Base-by-base conservation (phyloP, 1,140 invertebrate genomes). In the Amyelois transitella region DNA sequence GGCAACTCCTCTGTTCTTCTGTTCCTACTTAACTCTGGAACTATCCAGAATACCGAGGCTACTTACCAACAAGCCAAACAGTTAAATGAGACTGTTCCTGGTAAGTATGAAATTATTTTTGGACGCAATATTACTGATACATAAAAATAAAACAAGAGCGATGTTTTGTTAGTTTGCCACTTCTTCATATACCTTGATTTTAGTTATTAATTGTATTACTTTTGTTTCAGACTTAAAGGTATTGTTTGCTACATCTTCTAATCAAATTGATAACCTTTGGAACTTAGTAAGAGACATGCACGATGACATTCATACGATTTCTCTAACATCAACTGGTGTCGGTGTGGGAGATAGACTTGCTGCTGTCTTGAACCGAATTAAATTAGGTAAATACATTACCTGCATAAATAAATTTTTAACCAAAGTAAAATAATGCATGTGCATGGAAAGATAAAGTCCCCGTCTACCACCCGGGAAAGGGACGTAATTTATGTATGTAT, bases 281-380 rank as follows among this genome's bases (percentile, higher is more conserved):
- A 69, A 62, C 48, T 68, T 86, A 44, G 83, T 85, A 5, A 66
- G 82, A 4, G 80, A 88, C 50, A 76, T 81, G 71, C 72, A 81
- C 21, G 73, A 72, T 18, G 82, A 86, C 44, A 77, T 88, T 44
- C 69, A 51, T 43, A 74, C 72, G 5, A 58, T 88, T 24, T 61
- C 72, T n/a, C 62, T 86, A 6, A 70, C 64, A 24, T 51, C 64
- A 6, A 71, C 68, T 19, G 82, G 76, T 6, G 77, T 66, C n/a
- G 80, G 80, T 56, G 64, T 81, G 2, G 72, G 71, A 19, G 49
- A 24, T 6, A 45, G 51, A 5, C 75, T 86, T 73, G 58, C 59
- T 38, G 47, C 62, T 45, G 61, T 85, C 4, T 52, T 82, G 12
- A 43, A 60, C n/a, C 68, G 77, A 21, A 75, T 86, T 56, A 51